phyloP scores from a whole-genome alignment of 2,888 invertebrate species.

The Danaus chrysippus region DNA sequence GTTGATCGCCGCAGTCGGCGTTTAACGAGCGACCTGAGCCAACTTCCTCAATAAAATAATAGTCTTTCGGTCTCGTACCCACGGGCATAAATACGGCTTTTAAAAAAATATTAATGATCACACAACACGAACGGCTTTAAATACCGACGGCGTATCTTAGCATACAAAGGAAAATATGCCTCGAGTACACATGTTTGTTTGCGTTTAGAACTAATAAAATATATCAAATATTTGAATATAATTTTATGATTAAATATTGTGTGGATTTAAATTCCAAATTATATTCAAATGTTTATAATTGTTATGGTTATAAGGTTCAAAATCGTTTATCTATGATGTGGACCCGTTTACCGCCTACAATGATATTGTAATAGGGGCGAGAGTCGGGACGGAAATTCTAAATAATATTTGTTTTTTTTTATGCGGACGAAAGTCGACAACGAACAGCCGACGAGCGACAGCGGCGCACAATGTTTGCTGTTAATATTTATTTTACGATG shows the following conservation, averaged over 20 bases:
- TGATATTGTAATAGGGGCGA: conserved; percentile 33
- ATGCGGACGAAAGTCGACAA: conserved; percentile 11
- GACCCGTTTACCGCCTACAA: conserved; percentile 38
- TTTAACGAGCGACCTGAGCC: conserved; percentile 66
- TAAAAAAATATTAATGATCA: conserved; percentile 36
- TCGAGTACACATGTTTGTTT: neutral
- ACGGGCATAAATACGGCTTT: conserved; percentile 35
- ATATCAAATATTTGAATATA: too few species aligned
- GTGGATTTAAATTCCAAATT: conserved; percentile 12
- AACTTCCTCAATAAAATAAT: conserved; percentile 76
- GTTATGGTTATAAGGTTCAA: conserved; percentile 34
- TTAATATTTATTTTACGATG: conserved; percentile 29
- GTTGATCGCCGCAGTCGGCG: conserved; percentile 61
- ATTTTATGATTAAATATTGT: neutral
- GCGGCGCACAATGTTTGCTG: conserved; percentile 26
- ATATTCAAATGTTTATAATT: conserved; percentile 18
- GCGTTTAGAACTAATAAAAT: too few species aligned
- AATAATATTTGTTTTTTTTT: conserved; percentile 29
- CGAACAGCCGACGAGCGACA: conserved; percentile 21
- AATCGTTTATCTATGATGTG: conserved; percentile 39
- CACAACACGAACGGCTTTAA: conserved; percentile 32
- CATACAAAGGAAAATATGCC: conserved; percentile 16
- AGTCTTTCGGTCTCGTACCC: conserved; percentile 43
- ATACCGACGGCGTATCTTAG: conserved; percentile 28
- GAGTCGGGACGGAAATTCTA: conserved; percentile 26